Conservation (phyloP, 2,888 invertebrate genomes). For the Lasioglossum zephyrum region DNA sequence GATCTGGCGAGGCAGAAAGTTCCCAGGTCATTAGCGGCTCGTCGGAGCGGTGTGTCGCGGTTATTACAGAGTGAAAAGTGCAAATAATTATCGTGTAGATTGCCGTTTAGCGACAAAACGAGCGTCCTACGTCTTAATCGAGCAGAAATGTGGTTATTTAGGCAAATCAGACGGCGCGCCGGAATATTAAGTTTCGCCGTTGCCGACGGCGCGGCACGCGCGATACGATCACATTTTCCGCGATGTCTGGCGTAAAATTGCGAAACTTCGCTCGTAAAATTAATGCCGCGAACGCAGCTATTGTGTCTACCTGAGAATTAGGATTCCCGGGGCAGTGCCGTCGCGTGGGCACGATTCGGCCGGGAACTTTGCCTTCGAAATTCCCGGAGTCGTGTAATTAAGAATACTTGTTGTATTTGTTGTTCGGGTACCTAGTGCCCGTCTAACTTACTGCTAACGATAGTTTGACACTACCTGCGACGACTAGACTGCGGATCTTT, state of each 20-base stretch:
- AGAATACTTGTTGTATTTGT: constrained; percentile 23
- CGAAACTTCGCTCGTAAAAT: constrained; percentile 54
- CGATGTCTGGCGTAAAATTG: constrained; percentile 42
- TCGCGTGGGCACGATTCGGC: not conserved
- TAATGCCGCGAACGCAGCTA: constrained; percentile 45
- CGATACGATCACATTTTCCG: constrained; percentile 38
- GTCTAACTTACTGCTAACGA: not conserved
- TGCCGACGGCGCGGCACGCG: not conserved
- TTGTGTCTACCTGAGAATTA: constrained; percentile 49
- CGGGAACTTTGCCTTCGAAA: constrained; percentile 28
- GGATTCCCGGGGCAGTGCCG: constrained; percentile 24
- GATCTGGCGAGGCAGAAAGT: not conserved
- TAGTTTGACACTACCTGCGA: not conserved
- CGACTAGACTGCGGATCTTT: not conserved
- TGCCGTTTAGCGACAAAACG: not conserved
- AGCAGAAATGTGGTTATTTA: not conserved
- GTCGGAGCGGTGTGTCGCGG: not conserved
- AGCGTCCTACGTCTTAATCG: not conserved
- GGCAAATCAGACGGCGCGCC: not conserved
- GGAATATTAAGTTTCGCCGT: constrained; percentile 28
- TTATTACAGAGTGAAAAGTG: not conserved
- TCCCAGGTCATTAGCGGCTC: not conserved
- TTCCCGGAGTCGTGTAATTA: constrained; percentile 25
- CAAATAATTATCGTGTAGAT: not conserved
- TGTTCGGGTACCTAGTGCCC: not conserved